Conservation (phyloP, 2,113 vertebrate genomes). For the Gasterosteus aculeatus region DNA sequence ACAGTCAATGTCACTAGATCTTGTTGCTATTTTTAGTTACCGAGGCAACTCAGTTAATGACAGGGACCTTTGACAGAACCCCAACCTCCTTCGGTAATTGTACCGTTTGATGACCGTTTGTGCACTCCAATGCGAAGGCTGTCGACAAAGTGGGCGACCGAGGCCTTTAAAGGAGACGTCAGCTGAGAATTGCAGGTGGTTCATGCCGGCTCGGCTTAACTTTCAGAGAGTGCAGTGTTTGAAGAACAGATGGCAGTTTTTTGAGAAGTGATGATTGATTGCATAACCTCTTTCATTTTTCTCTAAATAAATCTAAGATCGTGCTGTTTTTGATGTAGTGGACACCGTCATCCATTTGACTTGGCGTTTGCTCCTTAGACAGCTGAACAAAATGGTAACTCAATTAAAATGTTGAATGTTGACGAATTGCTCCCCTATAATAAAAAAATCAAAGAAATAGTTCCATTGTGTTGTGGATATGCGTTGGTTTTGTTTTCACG, state of each 20-base stretch:
- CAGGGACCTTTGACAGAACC: constrained; percentile 40
- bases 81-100: constrained; percentile 28
- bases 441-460: background rate
- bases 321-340: constrained; percentile 3
- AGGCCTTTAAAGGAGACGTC: constrained; percentile 35
- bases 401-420: constrained; percentile 11
- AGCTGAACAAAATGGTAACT: background rate
- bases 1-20: constrained; percentile 55
- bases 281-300: constrained; percentile 13
- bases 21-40: constrained; percentile 54
- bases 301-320: constrained; percentile 24
- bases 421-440: background rate
- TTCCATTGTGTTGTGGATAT: background rate
- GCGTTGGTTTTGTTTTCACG: background rate
- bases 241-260: constrained; percentile 20
- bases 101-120: constrained; percentile 60
- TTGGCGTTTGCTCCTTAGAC: constrained; percentile 4
- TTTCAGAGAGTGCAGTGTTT: constrained; percentile 9
- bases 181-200: constrained; percentile 23
- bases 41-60: constrained; percentile 69
- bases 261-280: constrained; percentile 18
- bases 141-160: constrained; percentile 39
- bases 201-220: constrained; percentile 20
- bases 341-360: constrained; percentile 21
- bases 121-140: constrained; percentile 61